These are phyloP conservation scores for Limosa lapponica DNA, from an alignment of 2,797 vertebrate species.

Conservation along the genomic window DNA sequence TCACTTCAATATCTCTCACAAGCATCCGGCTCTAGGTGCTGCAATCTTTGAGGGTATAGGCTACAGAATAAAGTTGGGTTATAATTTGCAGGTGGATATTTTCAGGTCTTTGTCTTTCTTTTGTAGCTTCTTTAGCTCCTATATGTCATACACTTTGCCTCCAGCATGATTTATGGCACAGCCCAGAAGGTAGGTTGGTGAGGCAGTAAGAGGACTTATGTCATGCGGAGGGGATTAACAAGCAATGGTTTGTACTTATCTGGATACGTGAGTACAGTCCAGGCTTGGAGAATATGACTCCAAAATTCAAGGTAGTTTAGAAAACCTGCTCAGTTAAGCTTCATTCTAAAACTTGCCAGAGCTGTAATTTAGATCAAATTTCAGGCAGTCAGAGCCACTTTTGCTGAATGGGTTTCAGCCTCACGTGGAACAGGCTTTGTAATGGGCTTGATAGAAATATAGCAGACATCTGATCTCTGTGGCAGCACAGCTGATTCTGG, in stretches of 20 bases:
- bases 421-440: neutral
- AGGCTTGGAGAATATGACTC: neutral
- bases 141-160: neutral
- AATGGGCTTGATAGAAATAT: neutral
- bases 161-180: neutral
- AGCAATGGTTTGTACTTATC: neutral
- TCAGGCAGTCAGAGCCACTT: neutral
- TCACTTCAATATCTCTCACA: constrained; percentile 8
- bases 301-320: constrained; percentile 1
- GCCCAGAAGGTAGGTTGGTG: neutral
- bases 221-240: constrained; percentile 14
- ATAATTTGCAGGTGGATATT: neutral
- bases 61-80: neutral
- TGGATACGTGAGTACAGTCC: neutral
- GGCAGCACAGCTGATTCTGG: neutral
- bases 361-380: neutral
- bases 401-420: neutral
- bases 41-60: neutral
- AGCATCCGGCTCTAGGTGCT: neutral
- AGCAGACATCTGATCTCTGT: neutral
- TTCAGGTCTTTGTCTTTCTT: neutral
- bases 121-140: neutral
- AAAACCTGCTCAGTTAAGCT: neutral
- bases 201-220: neutral
- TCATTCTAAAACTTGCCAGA: neutral